Evolutionary conservation across 2,113 vertebrate genomes (phyloP), one percentile per base, ranked within the genome.

Genomic region (Lanius collurio): DNA sequence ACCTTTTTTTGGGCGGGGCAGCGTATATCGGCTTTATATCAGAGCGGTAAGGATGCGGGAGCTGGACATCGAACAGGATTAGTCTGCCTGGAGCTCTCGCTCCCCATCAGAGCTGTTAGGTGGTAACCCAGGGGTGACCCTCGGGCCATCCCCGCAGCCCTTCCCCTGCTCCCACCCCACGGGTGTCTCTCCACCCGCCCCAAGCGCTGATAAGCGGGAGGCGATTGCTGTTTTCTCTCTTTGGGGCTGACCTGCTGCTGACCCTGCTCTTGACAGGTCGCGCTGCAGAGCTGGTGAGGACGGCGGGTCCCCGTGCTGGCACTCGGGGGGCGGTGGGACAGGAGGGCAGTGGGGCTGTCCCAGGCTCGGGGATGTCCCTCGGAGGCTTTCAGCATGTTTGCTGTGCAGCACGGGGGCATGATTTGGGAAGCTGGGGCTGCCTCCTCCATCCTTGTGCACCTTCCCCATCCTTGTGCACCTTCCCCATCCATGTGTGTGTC

Each of bases 251-350:
- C 95, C 96, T 18, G 87, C 3, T 0, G 37, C 89, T 97, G 94
- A 96, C 94, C 97, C 93, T 53, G 87, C 64, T 63, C n/a, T 53
- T 93, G 94, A 87, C 62, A 80, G 94, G 96, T 89, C 93, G 63
- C 1, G 0, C 39, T 39, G 86, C 41, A 7, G 49, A 53, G 65
- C 24, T 7, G 3, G 24, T 1, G 1, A 30, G 50, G 39, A 5
- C 8, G 0, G 21, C 0, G 0, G 49, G 49, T 46, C 59, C 77
- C 83, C 1, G 13, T 0, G 22, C 59, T 92, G 88, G 41, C 49
- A 16, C 33, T 3, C 30, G 6, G 11, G 52, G 18, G 18, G 33
- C 4, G 0, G 30, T 0, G 65, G 64, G n/a, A 31, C 64, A 15
- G 68, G 12, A n/a, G 35, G 59, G 5, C 2, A 0, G 2, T 0